Evolutionary conservation across 2,888 invertebrate genomes (phyloP).

Genomic region (Tenthredo amoena): DNA sequence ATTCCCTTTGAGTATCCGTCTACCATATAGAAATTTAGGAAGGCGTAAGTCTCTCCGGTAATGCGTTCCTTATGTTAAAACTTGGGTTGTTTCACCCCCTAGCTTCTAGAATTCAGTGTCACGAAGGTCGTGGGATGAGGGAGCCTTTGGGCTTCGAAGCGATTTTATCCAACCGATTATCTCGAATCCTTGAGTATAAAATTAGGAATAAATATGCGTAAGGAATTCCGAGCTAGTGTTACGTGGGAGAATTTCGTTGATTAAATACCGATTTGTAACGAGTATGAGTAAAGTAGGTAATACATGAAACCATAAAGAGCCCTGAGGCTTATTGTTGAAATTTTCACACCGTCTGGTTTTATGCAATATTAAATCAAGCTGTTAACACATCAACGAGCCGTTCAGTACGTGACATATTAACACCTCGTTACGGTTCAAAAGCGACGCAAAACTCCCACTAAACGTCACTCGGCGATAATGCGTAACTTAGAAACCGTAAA

Average conservation of each 20-base stretch:
- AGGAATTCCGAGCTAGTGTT: background rate
- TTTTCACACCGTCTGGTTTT: background rate
- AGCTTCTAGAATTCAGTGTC: slow-evolving; percentile 16
- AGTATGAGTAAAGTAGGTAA: background rate
- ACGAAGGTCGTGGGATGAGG: slow-evolving; percentile 30
- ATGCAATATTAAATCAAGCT: slow-evolving; percentile 19
- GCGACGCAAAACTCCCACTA: slow-evolving; percentile 67
- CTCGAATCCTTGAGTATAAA: background rate
- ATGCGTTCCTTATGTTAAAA: slow-evolving; percentile 45
- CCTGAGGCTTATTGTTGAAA: background rate
- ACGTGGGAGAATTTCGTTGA: background rate
- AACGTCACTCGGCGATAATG: slow-evolving; percentile 63
- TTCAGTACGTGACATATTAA: slow-evolving; percentile 62
- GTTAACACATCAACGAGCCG: slow-evolving; percentile 15
- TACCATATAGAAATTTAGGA: background rate
- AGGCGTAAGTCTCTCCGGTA: slow-evolving; percentile 19
- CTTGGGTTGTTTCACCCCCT: background rate
- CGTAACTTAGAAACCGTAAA: background rate
- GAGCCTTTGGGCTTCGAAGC: background rate
- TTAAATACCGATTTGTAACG: background rate
- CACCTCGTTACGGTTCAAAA: slow-evolving; percentile 69
- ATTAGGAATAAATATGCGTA: background rate
- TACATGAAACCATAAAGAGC: background rate
- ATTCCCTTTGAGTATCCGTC: slow-evolving; percentile 9
- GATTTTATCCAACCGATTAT: slow-evolving; percentile 28